These are phyloP conservation scores for Callocephalon fimbriatum DNA, from an alignment of 2,113 vertebrate species.

Conservation along the genomic window DNA sequence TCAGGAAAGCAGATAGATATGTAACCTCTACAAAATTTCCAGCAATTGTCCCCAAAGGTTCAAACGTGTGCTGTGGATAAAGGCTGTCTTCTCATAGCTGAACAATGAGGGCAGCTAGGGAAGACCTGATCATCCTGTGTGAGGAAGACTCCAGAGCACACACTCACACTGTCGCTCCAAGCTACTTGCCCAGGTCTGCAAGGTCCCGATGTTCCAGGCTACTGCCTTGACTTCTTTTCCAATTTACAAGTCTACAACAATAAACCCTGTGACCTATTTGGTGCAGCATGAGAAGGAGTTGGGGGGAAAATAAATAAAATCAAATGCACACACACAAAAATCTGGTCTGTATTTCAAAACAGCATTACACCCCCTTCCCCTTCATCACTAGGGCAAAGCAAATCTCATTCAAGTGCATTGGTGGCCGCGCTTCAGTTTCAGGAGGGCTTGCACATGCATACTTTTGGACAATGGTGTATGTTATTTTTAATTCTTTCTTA, in stretches of 20 bases:
- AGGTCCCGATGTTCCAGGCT: not conserved
- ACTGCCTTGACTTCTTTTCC: not conserved
- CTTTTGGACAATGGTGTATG: not conserved
- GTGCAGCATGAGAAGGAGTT: not conserved
- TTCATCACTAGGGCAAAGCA: not conserved
- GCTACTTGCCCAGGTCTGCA: not conserved
- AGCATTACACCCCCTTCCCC: not conserved
- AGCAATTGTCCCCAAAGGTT: not conserved
- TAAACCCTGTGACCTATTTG: not conserved
- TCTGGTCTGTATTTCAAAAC: not conserved
- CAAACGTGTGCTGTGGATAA: not conserved
- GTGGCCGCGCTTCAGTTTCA: not conserved
- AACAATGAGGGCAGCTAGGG: not conserved
- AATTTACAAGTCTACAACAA: not conserved
- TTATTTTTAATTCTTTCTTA: not conserved
- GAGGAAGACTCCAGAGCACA: not conserved
- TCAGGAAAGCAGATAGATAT: conserved; percentile 22
- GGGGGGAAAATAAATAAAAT: not conserved
- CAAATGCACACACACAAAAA: not conserved
- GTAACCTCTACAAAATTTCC: not conserved
- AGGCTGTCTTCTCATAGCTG: not conserved
- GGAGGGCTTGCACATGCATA: not conserved
- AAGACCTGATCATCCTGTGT: not conserved
- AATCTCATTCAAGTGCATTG: not conserved
- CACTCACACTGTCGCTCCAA: not conserved